Percentiles rank a stretch among this genome's conserved stretches.
Evolutionary conservation across 2,888 invertebrate genomes (phyloP).

Genomic region (Vandiemenella viatica): DNA sequence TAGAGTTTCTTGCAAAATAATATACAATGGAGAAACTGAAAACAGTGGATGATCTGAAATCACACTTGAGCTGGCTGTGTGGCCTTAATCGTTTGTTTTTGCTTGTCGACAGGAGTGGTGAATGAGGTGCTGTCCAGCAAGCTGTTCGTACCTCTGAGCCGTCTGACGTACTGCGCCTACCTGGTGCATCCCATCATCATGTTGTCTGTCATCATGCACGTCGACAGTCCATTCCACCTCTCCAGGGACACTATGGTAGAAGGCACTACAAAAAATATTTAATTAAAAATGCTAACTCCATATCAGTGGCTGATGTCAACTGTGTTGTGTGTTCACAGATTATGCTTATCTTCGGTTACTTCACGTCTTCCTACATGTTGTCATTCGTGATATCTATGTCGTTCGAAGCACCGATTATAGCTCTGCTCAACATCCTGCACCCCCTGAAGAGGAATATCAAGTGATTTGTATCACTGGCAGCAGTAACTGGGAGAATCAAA

Average conservation of each 20-base stretch:
- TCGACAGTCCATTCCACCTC: constrained; percentile 23
- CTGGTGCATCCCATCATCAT: constrained; percentile 41
- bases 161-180: constrained; percentile 41
- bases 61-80: too few relatives aligned
- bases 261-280: too few relatives aligned
- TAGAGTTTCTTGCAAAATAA: too few relatives aligned
- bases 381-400: constrained; percentile 26
- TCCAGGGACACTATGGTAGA: constrained; percentile 28
- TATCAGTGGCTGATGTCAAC: neutral
- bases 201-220: constrained; percentile 29
- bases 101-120: constrained; percentile 30
- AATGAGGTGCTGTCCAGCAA: constrained; percentile 28
- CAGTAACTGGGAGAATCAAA: too few relatives aligned
- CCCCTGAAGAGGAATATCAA: constrained; percentile 7
- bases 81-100: too few relatives aligned
- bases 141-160: constrained; percentile 31
- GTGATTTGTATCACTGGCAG: too few relatives aligned
- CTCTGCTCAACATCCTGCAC: constrained; percentile 23
- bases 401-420: constrained; percentile 29
- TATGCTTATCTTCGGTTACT: constrained; percentile 22
- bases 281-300: too few relatives aligned
- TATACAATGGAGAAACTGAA: too few relatives aligned
- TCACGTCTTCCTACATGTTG: constrained; percentile 24
- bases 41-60: too few relatives aligned
- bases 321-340: constrained; percentile 23